Evolutionary conservation across 2,113 vertebrate species (phyloP).

Genomic region (Oryzias javanicus): DNA sequence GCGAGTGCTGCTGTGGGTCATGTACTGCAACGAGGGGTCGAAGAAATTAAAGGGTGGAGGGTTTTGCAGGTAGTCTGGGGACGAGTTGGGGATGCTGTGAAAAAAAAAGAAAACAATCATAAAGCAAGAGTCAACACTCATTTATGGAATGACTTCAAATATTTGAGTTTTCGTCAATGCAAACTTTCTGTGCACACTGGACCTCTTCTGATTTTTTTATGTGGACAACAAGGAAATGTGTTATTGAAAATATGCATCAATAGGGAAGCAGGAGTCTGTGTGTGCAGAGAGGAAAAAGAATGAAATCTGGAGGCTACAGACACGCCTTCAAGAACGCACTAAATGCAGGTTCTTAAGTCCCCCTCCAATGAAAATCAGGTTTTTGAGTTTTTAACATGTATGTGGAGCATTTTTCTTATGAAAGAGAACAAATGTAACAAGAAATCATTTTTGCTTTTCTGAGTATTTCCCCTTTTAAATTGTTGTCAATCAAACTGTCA

Average conservation of each 20-base stretch:
- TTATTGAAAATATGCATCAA: conserved; percentile 51
- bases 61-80: conserved; percentile 64
- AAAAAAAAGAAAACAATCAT: conserved; percentile 15
- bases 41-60: conserved; percentile 71
- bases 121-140: conserved; percentile 3
- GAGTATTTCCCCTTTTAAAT: no score
- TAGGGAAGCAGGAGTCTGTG: conserved; percentile 29
- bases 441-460: no score
- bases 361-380: no score
- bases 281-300: conserved; percentile 32
- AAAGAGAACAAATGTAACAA: no score
- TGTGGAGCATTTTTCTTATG: no score
- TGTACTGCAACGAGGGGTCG: conserved; percentile 76
- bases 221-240: conserved; percentile 18
- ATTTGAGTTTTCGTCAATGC: not conserved
- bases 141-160: not conserved
- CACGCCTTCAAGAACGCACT: no score
- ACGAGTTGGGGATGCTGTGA: conserved; percentile 70
- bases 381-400: no score
- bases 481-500: no score
- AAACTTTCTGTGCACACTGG: not conserved
- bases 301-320: conserved; percentile 26
- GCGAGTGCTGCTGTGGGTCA: conserved; percentile 75
- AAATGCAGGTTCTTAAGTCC: no score
- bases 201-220: not conserved